Evolutionary conservation across 2,888 invertebrate species (phyloP), one percentile per base, ranked within the genome.

Genomic region (Amblyjoppa fuscipennis): DNA sequence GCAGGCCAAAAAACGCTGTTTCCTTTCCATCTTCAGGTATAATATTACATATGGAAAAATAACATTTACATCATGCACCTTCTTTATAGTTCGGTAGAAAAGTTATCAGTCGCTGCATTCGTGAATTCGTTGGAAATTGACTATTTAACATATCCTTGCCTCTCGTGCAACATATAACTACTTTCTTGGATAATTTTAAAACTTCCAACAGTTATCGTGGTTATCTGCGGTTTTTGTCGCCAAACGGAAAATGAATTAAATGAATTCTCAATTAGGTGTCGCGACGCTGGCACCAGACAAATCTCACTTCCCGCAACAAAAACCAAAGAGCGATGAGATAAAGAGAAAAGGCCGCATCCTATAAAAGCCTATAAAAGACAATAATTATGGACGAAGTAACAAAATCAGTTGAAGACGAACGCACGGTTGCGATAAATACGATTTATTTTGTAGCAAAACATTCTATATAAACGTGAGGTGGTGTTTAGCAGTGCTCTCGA

Each of bases 361-460:
- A 87, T 87, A 84, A 89, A 87, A 87, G 4, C 34, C 5, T 3
- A 34, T 3, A 84, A 81, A 90, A 45, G 31, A 49, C 49, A 53
- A 49, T 53, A 70, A 41, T 69, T 49, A 77, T 68, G 59, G 56
- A 81, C 70, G 59, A 83, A 83, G 38, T 71, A 69, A 64, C 16
- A 83, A 76, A 76, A 82, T 70, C 74, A 83, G 77, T 84, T 61
- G 75, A 80, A 51, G 78, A 53, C 56, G 84, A 87, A 85, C 83
- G 85, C 87, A 85, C 74, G 79, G 86, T 86, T 85, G 85, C 83
- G 83, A 85, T 84, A 86, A 83, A 87, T 79, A 83, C 82, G 77
- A 83, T 59, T 87, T 87, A 20, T 88, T 87, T 87, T 87, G 84
- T 87, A 87, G 87, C 83, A 68, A 83, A 87, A 85, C 80, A 87